phyloP scores from a whole-genome alignment of 2,113 vertebrate genomes.

The Cyanoliseus patagonus region DNA sequence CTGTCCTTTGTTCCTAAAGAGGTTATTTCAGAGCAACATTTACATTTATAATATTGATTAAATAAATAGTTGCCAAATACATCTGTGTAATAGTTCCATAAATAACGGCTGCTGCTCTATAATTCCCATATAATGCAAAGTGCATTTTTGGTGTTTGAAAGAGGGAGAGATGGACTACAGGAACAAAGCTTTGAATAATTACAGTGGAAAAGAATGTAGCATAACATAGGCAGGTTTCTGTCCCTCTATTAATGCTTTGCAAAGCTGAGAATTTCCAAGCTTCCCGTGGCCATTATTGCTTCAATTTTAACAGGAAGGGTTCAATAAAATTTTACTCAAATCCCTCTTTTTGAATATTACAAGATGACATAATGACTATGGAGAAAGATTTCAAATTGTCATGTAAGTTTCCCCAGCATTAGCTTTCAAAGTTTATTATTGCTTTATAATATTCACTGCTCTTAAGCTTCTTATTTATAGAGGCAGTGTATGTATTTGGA shows the following conservation, averaged over 20 bases:
- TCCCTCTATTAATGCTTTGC: not conserved
- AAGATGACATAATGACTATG: not conserved
- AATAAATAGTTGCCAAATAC: slow-evolving; percentile 18
- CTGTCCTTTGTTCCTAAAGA: not conserved
- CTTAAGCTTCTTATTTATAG: slow-evolving; percentile 51
- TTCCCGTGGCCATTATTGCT: not conserved
- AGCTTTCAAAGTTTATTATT: slow-evolving; percentile 34
- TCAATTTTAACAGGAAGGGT: not conserved
- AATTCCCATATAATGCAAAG: not conserved
- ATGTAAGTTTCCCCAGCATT: slow-evolving; percentile 30
- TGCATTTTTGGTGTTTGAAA: not conserved
- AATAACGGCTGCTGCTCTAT: not conserved
- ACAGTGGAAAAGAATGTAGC: not conserved
- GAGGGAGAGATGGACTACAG: not conserved
- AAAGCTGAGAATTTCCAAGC: not conserved
- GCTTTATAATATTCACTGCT: slow-evolving; percentile 32
- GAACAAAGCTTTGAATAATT: not conserved
- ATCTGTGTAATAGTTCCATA: not conserved
- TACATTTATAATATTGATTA: slow-evolving; percentile 30
- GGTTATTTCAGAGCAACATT: not conserved
- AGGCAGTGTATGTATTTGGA: not conserved
- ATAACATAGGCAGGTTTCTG: not conserved
- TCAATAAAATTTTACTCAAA: slow-evolving; percentile 2
- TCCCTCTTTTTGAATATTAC: not conserved
- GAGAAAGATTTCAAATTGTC: slow-evolving; percentile 36